A percentile compares a stretch with the other conserved stretches of the same genome.
Evolutionary conservation across 2,797 vertebrate genomes (phyloP).

Genomic region (Hemitrygon akajei): DNA sequence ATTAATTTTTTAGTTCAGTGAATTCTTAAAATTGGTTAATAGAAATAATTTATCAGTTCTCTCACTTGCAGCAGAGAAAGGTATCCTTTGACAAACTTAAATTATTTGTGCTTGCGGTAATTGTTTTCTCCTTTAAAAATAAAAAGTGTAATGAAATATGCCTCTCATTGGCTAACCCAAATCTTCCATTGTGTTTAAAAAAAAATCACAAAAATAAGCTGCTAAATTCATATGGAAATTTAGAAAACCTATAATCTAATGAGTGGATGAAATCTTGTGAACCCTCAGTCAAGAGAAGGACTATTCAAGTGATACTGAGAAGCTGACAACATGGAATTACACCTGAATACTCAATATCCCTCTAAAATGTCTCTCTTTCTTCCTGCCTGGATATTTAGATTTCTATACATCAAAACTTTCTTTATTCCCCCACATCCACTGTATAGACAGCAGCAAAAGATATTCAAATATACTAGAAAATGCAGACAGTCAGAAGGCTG

Average conservation of each 20-base stretch:
- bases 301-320: neutral
- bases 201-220: neutral
- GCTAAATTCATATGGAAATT: conserved; percentile 6
- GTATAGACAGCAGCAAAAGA: neutral
- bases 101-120: neutral
- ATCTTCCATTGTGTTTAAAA: neutral
- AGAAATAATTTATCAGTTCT: conserved; percentile 30
- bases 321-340: neutral
- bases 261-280: neutral
- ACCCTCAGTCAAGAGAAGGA: neutral
- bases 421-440: neutral
- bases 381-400: neutral
- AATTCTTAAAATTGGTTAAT: conserved; percentile 27
- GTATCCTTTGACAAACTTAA: neutral
- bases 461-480: neutral
- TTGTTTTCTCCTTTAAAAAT: no score
- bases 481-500: neutral
- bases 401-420: neutral
- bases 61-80: neutral
- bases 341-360: neutral
- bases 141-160: neutral
- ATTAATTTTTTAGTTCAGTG: conserved; percentile 36
- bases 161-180: neutral
- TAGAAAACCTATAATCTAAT: neutral
- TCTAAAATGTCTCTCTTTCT: neutral